Percentiles rank a stretch among this genome's conserved stretches.
These are phyloP conservation scores for Cyanoliseus patagonus DNA, from an alignment of 2,113 vertebrate genomes.

Conservation along the genomic window DNA sequence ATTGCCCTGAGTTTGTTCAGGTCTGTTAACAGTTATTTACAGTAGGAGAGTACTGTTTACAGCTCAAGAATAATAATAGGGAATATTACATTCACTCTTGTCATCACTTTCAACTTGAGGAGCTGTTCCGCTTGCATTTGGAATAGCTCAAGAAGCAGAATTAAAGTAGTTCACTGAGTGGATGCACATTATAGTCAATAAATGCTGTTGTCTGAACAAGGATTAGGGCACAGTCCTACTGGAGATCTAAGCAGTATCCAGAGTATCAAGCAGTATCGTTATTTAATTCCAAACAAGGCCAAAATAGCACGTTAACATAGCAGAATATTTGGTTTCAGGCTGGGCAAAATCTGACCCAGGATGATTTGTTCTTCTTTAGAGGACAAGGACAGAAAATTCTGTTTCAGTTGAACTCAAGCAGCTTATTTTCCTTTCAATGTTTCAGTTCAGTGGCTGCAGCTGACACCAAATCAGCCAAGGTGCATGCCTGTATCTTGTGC, in stretches of 20 bases:
- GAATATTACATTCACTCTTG: background rate
- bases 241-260: background rate
- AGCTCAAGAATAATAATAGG: background rate
- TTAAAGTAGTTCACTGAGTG: background rate
- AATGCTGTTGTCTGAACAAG: background rate
- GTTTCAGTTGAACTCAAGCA: background rate
- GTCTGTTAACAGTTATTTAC: background rate
- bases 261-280: background rate
- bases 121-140: background rate
- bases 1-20: background rate
- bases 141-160: background rate
- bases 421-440: background rate
- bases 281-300: background rate
- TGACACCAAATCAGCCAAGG: background rate
- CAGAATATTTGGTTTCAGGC: background rate
- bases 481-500: background rate
- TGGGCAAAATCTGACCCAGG: background rate
- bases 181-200: background rate
- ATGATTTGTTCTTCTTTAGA: background rate
- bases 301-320: accelerated
- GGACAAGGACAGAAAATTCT: background rate
- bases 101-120: background rate
- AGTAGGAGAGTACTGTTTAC: background rate
- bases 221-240: background rate
- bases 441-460: background rate